Evolutionary conservation across 2,113 vertebrate genomes (phyloP).

Genomic region (Muntiacus muntjak): DNA sequence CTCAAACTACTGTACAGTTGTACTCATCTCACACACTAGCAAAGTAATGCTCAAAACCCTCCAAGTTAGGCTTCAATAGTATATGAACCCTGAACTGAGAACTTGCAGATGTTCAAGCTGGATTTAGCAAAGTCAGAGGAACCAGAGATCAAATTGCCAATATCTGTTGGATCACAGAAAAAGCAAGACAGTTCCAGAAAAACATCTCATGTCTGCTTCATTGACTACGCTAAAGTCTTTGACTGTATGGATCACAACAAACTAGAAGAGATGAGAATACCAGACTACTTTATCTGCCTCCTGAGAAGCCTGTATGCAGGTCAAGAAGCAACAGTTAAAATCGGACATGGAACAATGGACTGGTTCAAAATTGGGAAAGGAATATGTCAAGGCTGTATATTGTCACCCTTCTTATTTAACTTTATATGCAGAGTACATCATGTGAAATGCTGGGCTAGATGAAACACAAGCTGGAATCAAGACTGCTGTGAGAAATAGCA

Average conservation of each 20-base stretch:
- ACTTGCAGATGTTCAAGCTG: not conserved
- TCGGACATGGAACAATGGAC: not conserved
- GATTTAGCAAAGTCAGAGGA: not conserved
- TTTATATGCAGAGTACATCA: not conserved
- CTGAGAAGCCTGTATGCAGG: not conserved
- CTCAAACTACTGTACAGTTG: not conserved
- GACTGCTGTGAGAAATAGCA: not conserved
- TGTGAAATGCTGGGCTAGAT: not conserved
- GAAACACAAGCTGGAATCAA: not conserved
- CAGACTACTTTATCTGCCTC: not conserved
- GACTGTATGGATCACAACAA: not conserved
- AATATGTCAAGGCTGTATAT: not conserved
- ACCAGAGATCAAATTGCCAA: not conserved
- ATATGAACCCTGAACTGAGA: not conserved
- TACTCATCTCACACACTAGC: not conserved
- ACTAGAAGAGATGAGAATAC: not conserved
- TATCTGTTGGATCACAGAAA: not conserved
- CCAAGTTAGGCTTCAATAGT: not conserved
- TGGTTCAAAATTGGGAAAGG: not conserved
- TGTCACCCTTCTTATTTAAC: not conserved
- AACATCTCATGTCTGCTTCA: not conserved
- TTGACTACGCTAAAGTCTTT: not conserved
- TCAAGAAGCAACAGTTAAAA: not conserved
- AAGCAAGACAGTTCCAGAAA: not conserved
- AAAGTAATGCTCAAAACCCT: not conserved